phyloP scores from a whole-genome alignment of 2,797 vertebrate species.

The Ibycter americanus region DNA sequence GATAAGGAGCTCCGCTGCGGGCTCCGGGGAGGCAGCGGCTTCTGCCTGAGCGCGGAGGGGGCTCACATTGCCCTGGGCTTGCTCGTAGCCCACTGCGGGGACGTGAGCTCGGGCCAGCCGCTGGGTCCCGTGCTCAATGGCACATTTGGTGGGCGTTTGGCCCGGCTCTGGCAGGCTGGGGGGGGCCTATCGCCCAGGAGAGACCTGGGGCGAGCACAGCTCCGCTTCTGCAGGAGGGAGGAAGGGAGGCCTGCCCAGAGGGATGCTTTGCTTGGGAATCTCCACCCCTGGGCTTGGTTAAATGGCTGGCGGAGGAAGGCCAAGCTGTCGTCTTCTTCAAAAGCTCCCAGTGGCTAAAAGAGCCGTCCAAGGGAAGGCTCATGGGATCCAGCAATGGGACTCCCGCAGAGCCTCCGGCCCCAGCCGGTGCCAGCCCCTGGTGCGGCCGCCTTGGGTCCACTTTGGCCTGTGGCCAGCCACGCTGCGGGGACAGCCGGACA shows the following conservation, averaged over 20 bases:
- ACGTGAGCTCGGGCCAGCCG: background rate
- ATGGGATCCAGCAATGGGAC: background rate
- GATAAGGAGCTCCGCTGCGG: background rate
- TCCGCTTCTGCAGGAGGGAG: background rate
- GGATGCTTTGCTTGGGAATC: background rate
- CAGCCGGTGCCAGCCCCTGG: background rate
- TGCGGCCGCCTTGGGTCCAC: background rate
- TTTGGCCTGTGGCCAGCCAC: background rate
- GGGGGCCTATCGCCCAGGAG: fast-evolving
- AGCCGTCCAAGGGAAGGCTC: background rate
- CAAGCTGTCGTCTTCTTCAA: background rate
- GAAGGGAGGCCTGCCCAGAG: background rate
- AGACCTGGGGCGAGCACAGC: background rate
- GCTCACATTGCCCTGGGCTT: background rate
- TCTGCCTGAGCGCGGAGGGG: background rate
- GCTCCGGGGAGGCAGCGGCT: background rate
- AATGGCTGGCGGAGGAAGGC: background rate
- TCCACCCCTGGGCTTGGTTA: background rate
- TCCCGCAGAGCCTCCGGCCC: background rate
- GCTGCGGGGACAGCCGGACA: background rate
- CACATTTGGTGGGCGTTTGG: fast-evolving
- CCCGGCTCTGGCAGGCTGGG: background rate
- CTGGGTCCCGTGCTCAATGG: too few relatives aligned
- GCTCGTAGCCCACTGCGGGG: background rate
- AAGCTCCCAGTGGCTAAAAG: background rate